phyloP scores from a whole-genome alignment of 2,797 vertebrate genomes.

The Danio choprae region DNA sequence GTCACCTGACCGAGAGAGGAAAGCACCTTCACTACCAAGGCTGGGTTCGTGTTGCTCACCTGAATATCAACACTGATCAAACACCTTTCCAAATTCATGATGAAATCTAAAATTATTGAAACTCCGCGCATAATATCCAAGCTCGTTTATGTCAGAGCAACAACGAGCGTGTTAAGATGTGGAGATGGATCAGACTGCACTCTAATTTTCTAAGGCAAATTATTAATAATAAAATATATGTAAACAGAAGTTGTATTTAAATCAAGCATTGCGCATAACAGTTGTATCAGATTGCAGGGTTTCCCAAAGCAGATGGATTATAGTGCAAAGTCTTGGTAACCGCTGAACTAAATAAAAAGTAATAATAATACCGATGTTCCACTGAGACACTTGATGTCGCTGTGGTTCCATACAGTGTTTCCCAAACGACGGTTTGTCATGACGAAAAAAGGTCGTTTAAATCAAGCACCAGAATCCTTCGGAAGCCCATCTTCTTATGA shows the following conservation, averaged over 20 bases:
- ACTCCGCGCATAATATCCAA: neutral
- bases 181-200: no score
- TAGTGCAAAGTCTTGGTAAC: no score
- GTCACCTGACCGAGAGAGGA: conserved; percentile 1
- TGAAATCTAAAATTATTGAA: neutral
- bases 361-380: neutral
- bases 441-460: no score
- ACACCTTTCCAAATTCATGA: neutral
- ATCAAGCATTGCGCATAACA: no score
- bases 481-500: neutral
- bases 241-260: no score
- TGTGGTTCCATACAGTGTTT: neutral
- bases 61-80: neutral
- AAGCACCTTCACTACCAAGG: conserved; percentile 6
- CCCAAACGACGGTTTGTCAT: no score
- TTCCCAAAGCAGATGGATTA: no score
- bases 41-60: neutral
- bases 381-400: conserved; percentile 15
- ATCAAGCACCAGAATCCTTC: neutral
- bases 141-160: neutral
- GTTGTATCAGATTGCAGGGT: no score
- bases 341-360: neutral
- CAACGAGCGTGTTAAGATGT: neutral
- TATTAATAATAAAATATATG: no score
- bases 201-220: no score